Base-by-base conservation (phyloP, 2,797 vertebrate species). In the Sebastes minor region DNA sequence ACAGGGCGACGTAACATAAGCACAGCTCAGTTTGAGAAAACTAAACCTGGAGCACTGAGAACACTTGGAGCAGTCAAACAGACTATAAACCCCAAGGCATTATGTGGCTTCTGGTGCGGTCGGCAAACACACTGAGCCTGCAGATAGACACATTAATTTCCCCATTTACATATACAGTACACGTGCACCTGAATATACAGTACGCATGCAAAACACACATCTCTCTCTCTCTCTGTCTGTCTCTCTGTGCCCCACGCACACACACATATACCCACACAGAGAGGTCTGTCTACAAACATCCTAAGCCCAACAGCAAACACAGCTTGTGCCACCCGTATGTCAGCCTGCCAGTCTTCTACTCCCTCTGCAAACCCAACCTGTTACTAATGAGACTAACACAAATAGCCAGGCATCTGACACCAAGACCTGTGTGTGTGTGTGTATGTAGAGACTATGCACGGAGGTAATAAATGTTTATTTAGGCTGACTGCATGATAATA, bases 261-360 rank as follows among this genome's bases (percentile, higher is more conserved):
- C 69, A 82, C 78, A 74, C 78, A 75, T 71, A 79, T 16, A 65
- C 59, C 14, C 80, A 69, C 85, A 84, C 60, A 71, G 5, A 35
- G 64, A 74, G 62, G 72, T 83, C 84, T 89, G 86, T 89, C 88
- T 82, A 81, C 79, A 92, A 87, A 91, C 92, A 93, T 80, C 78
- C 88, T 86, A 90, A 94, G 89, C 93, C 90, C 71, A 76, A 91
- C 73, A 81, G 91, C 88, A 95, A 95, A 95, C 91, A 94, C 89
- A 90, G 91, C 83, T 91, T 86, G 87, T 76, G 87, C 82, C 88
- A 80, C 77, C 89, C 85, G 59, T 84, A 81, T 90, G 93, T 86
- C 91, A 89, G 90, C 78, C 91, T 89, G 88, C 84, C 91, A 92
- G 82, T 90, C 88, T 91, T 75, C 76, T 69, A 78, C 86, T 89